Evolutionary conservation across 2,888 invertebrate species (phyloP), one percentile per base, ranked within the genome.

Genomic region (Acanthococcus lagerstroemiae): DNA sequence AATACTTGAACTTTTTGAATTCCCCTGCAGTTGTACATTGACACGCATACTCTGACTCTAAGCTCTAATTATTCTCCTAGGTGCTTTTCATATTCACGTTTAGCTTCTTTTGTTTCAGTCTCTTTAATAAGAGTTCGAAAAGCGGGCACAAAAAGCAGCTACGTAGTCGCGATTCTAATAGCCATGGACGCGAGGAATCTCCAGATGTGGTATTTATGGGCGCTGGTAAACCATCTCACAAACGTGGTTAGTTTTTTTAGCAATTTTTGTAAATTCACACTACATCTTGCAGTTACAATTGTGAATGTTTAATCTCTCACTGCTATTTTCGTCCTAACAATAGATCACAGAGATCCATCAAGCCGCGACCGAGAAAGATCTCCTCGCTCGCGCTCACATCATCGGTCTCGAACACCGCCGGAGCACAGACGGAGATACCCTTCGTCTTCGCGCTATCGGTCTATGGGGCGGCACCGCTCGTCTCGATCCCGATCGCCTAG

Each of bases 111-210:
- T 19, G 45, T 56, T 69, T 52, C 56, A 70, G 70, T 19, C 44
- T 65, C 17, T 68, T 69, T 61, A 68, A 69, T 58, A 70, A 70
- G 67, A 69, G 56, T 65, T 58, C 67, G 44, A 67, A 65, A 21
- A 68, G 68, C 6, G 45, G 67, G 55, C 60, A 19, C 12, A 67
- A 68, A 57, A 68, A 68, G 26, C 67, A 70, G 50, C 48, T 69
- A 17, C 63, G 68, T 24, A n/a, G 17, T 6, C 25, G 63, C 4
- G 30, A 37, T 19, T 3, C 17, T 17, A 3, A 44, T 24, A 44
- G 44, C 17, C 17, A 5, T 9, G 63, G 21, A 4, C 54, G 19
- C 6, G 63, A 63, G 1, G 37, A 63, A 6, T 57, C 57, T 5
- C 63, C 63, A 4, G 63, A 63, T 22, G 17, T 63, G 3, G 22